Evolutionary conservation across 2,113 vertebrate species (phyloP), one percentile per base, ranked within the genome.

Genomic region (Cebus imitator): DNA sequence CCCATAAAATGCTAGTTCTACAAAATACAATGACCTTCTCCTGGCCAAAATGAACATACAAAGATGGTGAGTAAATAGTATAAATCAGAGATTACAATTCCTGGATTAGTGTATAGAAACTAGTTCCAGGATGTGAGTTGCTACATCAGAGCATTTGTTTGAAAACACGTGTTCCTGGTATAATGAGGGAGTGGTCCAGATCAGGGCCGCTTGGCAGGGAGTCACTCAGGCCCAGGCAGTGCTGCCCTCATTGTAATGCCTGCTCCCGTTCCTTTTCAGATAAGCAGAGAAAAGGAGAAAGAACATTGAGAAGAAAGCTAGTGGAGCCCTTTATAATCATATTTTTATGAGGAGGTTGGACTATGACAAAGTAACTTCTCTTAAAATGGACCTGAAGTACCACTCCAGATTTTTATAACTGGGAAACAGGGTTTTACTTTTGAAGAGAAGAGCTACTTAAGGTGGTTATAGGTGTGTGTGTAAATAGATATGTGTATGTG

Each of bases 141-240:
- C 66, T n/a, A 48, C 23, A 82, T 52, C 25, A 75, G 92, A 83
- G 37, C 55, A 61, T 37, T 90, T 81, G 11, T 94, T 91, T 90
- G 79, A 70, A 96, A 94, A 87, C 86, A 76, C 93, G 79, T 89
- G 88, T 87, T 97, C 48, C 55, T 84, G 61, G 57, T 25, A n/a
- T 3, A 83, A 80, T 7, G 20, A 87, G 70, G 61, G 70, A 90
- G 58, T 7, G 0, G 35, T 40, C 70, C 81, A 90, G 80, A 61
- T 11, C 61, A 23, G 55, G 75, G 84, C 13, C 9, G 10, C n/a
- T 55, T 80, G 48, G 57, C 57, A 76, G 13, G 6, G n/a, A 95
- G 66, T 61, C 57, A 5, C 30, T 45, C 1, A 13, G 45, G 40
- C n/a, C 55, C 55, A 50, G 85, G 8, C 66, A 50, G 17, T 23